Evolutionary conservation across 2,113 vertebrate species (phyloP), one percentile per base, ranked within the genome.

Genomic region (Phyllostomus discolor): DNA sequence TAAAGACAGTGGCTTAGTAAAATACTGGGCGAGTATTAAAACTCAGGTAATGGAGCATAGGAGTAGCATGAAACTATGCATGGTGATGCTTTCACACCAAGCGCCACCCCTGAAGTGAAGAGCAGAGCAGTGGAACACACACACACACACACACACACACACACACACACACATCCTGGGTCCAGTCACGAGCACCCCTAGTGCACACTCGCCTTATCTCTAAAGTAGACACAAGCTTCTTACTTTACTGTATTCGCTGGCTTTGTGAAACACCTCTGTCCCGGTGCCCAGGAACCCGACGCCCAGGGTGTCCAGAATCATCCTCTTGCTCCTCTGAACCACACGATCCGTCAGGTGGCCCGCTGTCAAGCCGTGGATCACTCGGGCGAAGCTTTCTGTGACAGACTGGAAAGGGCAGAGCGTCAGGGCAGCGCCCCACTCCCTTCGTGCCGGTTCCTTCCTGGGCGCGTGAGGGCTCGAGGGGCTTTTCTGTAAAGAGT

Each of bases 231-330:
- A 15, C 7, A 72, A 70, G 3, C 8, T n/a, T 12, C 97, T 97
- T 99, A 99, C 99, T 98, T 99, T 99, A 97, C 99, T 99, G 96
- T 99, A 99, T 66, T 98, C 96, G 17, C 98, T 98, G 88, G 97
- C 99, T 97, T 99, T 99, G 81, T 99, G 98, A 97, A 99, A 99
- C 97, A 99, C 99, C 20, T 98, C 98, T 0, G 99, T 99, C 70
- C 94, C 98, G 95, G 98, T 99, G 82, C 99, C 99, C 84, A 99
- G 98, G 67, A 99, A 97, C 0, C 99, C 99, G 10, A 99, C 99
- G 1, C 99, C 99, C 66, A 99, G 98, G 0, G 99, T 99, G 96
- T 99, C 99, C 96, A 99, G 98, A 98, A 99, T 99, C 99, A 99
- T 99, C 97, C 99, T 97, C 95, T 99, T 99, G 98, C 99, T 99